Conservation (phyloP, 2,888 invertebrate genomes). For the Macrosoma leucophasiata region DNA sequence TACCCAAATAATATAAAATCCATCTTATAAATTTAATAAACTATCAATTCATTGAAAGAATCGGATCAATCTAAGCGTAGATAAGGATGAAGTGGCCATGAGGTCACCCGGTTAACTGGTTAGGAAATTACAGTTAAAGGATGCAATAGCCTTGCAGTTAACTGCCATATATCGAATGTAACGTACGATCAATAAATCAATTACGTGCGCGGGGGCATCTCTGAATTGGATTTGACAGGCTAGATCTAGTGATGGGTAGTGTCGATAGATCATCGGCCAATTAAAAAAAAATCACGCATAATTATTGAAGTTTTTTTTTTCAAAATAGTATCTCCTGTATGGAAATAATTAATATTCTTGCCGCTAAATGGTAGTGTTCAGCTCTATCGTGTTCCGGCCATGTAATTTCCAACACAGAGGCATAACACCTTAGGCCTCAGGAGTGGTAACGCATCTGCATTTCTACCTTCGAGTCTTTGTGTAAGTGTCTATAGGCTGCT, state of each 20-base stretch:
- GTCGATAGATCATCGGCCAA: constrained; percentile 25
- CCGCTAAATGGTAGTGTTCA: too few species aligned
- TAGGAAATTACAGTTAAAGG: constrained; percentile 42
- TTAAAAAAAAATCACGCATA: neutral
- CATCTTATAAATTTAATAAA: too few species aligned
- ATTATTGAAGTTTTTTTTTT: constrained; percentile 1
- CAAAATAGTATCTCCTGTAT: too few species aligned
- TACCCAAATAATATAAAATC: too few species aligned
- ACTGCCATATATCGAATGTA: constrained; percentile 67
- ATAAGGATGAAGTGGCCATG: constrained; percentile 39
- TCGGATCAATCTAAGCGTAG: too few species aligned
- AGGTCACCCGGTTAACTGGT: constrained; percentile 69
- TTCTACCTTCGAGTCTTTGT: too few species aligned
- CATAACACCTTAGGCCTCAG: too few species aligned
- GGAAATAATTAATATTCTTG: too few species aligned
- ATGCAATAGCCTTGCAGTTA: constrained; percentile 49
- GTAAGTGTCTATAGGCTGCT: too few species aligned
- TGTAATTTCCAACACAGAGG: too few species aligned
- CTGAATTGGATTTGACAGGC: constrained; percentile 74
- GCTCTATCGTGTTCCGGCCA: too few species aligned
- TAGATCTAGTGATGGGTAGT: constrained; percentile 46
- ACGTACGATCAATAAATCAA: constrained; percentile 76
- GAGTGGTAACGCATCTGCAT: too few species aligned
- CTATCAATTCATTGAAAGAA: constrained; percentile 3
- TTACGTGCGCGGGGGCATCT: constrained; percentile 70